These are phyloP conservation scores for Neelides sp. DNA, from an alignment of 1,140 invertebrate genomes.

Conservation along the genomic window DNA sequence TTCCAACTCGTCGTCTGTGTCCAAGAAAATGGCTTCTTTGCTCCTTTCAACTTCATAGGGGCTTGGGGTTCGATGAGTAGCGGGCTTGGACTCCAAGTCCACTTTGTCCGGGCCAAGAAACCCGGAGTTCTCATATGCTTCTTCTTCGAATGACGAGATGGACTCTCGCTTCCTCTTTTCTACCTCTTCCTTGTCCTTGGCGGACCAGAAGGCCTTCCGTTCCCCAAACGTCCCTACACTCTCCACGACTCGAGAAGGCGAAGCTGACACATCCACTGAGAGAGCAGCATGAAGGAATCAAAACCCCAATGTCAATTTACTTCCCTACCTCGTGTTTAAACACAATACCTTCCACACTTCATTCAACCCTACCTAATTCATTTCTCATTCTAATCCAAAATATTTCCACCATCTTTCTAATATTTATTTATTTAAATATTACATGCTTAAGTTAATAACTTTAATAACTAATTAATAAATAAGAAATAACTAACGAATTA, in stretches of 20 bases:
- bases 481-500: too few relatives aligned
- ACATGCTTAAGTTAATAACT: too few relatives aligned
- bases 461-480: too few relatives aligned
- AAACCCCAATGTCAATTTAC: too few relatives aligned
- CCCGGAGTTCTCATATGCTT: conserved; percentile 40
- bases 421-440: too few relatives aligned
- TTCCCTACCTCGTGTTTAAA: too few relatives aligned
- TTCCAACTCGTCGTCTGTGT: conserved; percentile 17
- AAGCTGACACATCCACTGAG: conserved; percentile 18
- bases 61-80: conserved; percentile 17
- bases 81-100: conserved; percentile 20
- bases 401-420: too few relatives aligned
- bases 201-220: conserved; percentile 24
- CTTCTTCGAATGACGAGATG: conserved; percentile 19
- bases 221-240: conserved; percentile 22
- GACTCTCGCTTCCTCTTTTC: conserved; percentile 27
- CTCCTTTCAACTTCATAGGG: conserved; percentile 27
- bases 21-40: conserved; percentile 26
- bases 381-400: too few relatives aligned
- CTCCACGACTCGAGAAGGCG: conserved; percentile 27
- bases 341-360: too few relatives aligned
- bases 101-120: conserved; percentile 40
- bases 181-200: conserved; percentile 24
- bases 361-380: too few relatives aligned
- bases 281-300: neutral